Evolutionary conservation across 2,888 invertebrate species (phyloP).

Genomic region (Cerceris rybyensis): DNA sequence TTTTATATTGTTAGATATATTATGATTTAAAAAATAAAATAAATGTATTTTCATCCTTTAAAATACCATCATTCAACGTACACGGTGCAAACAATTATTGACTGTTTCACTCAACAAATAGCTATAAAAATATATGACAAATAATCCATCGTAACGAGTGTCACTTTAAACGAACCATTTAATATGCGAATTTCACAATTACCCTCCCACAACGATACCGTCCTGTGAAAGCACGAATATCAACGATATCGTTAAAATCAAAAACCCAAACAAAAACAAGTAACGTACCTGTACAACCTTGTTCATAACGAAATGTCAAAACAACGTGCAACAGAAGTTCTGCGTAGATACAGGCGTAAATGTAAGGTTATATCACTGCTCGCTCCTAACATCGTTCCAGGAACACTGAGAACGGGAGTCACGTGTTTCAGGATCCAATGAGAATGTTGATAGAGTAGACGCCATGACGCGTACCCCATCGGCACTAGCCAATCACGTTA

Average conservation of each 20-base stretch:
- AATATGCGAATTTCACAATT: no score
- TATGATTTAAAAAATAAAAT: constrained; percentile 73
- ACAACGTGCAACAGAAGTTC: constrained; percentile 11
- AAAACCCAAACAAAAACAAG: not conserved
- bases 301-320: constrained; percentile 31
- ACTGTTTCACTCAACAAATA: not conserved
- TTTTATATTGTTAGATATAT: constrained; percentile 75
- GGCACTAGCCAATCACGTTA: constrained; percentile 73
- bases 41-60: constrained; percentile 64
- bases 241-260: not conserved
- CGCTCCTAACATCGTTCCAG: constrained; percentile 58
- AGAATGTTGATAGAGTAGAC: constrained; percentile 50
- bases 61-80: not conserved
- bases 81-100: not conserved
- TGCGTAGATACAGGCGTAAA: constrained; percentile 25
- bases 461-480: constrained; percentile 75
- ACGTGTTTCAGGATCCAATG: constrained; percentile 74
- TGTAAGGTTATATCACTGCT: constrained; percentile 57
- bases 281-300: constrained; percentile 22
- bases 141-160: not conserved
- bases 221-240: no score
- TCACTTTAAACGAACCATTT: not conserved
- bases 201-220: no score
- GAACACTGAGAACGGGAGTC: constrained; percentile 60
- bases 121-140: not conserved